Evolutionary conservation across 2,113 vertebrate species (phyloP).

Genomic region (Ivindomyrus marchei): DNA sequence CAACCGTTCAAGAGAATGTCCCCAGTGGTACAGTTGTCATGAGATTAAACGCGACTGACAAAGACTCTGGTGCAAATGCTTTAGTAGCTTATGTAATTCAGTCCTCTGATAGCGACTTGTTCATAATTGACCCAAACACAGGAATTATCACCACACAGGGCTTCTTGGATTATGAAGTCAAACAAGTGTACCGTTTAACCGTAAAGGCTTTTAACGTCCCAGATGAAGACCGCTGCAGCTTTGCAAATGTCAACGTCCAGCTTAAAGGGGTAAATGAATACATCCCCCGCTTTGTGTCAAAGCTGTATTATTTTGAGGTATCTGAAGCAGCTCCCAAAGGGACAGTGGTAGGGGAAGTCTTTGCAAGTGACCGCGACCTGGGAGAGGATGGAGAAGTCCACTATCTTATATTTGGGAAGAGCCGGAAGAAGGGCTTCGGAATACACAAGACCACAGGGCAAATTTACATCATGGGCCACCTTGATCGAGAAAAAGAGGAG

Average conservation of each 20-base stretch:
- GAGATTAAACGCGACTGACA: constrained; percentile 75
- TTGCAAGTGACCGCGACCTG: constrained; percentile 92
- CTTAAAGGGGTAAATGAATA: constrained; percentile 92
- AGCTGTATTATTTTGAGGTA: constrained; percentile 91
- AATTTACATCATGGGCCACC: constrained; percentile 78
- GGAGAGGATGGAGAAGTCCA: constrained; percentile 85
- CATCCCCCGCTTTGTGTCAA: constrained; percentile 94
- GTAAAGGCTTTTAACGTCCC: constrained; percentile 94
- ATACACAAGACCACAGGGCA: constrained; percentile 80
- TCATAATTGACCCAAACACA: constrained; percentile 92
- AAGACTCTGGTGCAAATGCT: constrained; percentile 79
- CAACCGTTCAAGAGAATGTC: constrained; percentile 83
- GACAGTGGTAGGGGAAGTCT: constrained; percentile 87
- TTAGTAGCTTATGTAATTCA: constrained; percentile 84
- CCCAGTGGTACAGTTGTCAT: constrained; percentile 92
- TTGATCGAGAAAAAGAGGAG: constrained; percentile 92
- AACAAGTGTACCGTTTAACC: constrained; percentile 85
- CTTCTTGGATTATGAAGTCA: constrained; percentile 95
- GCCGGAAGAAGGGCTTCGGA: constrained; percentile 84
- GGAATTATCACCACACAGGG: constrained; percentile 91
- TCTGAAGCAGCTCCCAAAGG: constrained; percentile 87
- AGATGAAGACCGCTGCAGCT: constrained; percentile 86
- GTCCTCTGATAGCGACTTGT: constrained; percentile 91
- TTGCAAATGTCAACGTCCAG: constrained; percentile 82
- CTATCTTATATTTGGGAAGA: constrained; percentile 87